A percentile compares a stretch with the other conserved stretches of the same genome.
These are phyloP conservation scores for Ellobium chinense DNA, from an alignment of 2,888 invertebrate genomes.

Conservation along the genomic window DNA sequence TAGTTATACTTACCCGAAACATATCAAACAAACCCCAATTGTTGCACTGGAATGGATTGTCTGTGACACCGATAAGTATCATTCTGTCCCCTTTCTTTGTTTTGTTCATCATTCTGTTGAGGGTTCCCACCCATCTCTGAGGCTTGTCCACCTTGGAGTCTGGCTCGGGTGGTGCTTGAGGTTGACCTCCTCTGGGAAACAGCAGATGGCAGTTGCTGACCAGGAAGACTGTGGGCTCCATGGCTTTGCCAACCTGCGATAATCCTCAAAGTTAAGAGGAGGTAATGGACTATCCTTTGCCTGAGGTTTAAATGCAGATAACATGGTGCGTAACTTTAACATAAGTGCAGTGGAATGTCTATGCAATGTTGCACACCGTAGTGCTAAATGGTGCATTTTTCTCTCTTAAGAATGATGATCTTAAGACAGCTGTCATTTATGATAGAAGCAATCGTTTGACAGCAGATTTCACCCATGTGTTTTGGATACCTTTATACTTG, in stretches of 20 bases:
- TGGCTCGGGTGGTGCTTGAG: not conserved
- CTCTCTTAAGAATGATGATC: no score
- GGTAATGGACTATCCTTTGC: no score
- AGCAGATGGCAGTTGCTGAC: constrained; percentile 12
- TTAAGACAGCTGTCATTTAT: no score
- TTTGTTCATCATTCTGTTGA: constrained; percentile 33
- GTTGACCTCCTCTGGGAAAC: not conserved
- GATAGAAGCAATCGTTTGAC: no score
- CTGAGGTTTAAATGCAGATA: not conserved
- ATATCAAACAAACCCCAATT: constrained; percentile 12
- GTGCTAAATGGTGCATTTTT: no score
- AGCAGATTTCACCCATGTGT: no score
- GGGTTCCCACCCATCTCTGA: constrained; percentile 13
- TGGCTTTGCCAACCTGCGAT: constrained; percentile 28
- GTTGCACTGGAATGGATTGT: constrained; percentile 25
- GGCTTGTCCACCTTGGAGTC: not conserved
- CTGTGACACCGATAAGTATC: constrained; percentile 20
- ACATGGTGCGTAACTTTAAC: no score
- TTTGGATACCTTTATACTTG: no score
- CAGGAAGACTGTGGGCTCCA: constrained; percentile 31
- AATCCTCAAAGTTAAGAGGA: no score
- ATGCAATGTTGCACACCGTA: no score
- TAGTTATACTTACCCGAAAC: constrained; percentile 29
- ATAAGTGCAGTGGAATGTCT: no score
- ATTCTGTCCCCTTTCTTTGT: constrained; percentile 26